phyloP scores from a whole-genome alignment of 2,113 vertebrate species.

The Lampris incognitus region DNA sequence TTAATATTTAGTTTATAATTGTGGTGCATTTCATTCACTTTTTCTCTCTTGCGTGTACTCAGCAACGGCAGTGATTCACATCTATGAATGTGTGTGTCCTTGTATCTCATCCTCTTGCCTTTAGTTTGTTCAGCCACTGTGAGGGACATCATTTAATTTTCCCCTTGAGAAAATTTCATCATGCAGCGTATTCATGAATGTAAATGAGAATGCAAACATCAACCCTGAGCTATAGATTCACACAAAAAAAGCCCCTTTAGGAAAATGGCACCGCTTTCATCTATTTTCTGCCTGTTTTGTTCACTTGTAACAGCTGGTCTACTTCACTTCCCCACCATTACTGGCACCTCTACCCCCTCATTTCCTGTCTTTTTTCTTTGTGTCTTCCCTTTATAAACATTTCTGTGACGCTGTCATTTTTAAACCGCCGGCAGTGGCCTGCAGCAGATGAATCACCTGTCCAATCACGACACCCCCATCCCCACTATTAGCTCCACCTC shows the following conservation, averaged over 20 bases:
- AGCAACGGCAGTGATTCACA: too few species aligned
- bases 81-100: too few species aligned
- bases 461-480: slow-evolving; percentile 5
- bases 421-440: not conserved
- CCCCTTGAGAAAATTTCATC: slow-evolving; percentile 1
- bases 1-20: too few species aligned
- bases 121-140: not conserved
- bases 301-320: not conserved
- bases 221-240: not conserved
- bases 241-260: not conserved
- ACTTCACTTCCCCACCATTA: not conserved
- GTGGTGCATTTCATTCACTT: not conserved
- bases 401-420: not conserved
- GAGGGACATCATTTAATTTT: not conserved
- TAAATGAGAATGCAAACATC: slow-evolving; percentile 8
- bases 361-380: not conserved
- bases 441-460: not conserved
- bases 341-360: not conserved
- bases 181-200: not conserved
- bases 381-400: not conserved
- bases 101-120: slow-evolving; percentile 7
- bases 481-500: slow-evolving; percentile 14
- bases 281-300: not conserved
- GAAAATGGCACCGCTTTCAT: not conserved
- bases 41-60: slow-evolving; percentile 1